A percentile compares a stretch with the other conserved stretches of the same genome.
Evolutionary conservation across 2,113 vertebrate species (phyloP).

Genomic region (Centropus bengalensis): DNA sequence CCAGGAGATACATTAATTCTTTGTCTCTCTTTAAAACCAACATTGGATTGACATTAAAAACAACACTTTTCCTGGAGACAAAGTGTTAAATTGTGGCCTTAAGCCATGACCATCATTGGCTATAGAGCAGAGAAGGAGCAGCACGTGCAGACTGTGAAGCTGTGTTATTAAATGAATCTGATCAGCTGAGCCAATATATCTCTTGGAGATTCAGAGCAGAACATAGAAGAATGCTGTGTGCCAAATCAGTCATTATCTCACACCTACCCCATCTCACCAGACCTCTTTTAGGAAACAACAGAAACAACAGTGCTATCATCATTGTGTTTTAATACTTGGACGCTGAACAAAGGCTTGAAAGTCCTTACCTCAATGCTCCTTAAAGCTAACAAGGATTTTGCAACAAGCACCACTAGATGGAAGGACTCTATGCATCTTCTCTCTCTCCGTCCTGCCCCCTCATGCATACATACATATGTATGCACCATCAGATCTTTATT

Average conservation of each 20-base stretch:
- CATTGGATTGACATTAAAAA: slow-evolving; percentile 8
- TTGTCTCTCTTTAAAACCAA: slow-evolving; percentile 17
- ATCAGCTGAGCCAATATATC: slow-evolving; percentile 54
- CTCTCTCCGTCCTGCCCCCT: background rate
- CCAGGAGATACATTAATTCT: slow-evolving; percentile 32
- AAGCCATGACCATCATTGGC: slow-evolving; percentile 60
- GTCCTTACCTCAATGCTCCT: background rate
- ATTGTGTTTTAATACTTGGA: rapidly evolving
- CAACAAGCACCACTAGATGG: background rate
- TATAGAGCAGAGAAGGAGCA: slow-evolving; percentile 14
- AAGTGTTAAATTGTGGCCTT: background rate
- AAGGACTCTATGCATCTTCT: background rate
- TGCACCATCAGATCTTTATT: background rate
- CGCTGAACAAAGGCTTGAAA: background rate
- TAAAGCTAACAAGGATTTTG: background rate
- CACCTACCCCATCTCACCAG: slow-evolving; percentile 17
- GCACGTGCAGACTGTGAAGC: slow-evolving; percentile 41
- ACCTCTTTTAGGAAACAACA: slow-evolving; percentile 43
- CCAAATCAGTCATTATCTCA: slow-evolving; percentile 23
- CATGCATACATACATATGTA: background rate
- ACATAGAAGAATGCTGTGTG: slow-evolving; percentile 8
- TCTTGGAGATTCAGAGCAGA: slow-evolving; percentile 53
- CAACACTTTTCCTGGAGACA: background rate
- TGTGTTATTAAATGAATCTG: slow-evolving; percentile 58
- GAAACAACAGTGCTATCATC: background rate